Evolutionary conservation across 1,140 invertebrate genomes (phyloP).

Genomic region (Drosophila willistoni): DNA sequence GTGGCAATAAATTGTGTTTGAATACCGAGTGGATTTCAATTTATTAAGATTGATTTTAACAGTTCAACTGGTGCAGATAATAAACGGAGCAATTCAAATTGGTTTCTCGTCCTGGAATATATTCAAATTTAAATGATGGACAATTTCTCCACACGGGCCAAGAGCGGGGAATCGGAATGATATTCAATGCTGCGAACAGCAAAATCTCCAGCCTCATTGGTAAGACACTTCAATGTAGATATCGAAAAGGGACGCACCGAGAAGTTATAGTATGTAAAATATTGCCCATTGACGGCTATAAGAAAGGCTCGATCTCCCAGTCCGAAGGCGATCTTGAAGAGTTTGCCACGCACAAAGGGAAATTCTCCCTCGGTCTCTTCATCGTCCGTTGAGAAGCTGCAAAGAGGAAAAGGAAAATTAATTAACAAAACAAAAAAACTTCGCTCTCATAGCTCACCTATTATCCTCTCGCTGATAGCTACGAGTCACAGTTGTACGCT

Average conservation of each 20-base stretch:
- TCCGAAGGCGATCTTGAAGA: constrained; percentile 80
- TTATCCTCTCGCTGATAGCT: constrained; percentile 74
- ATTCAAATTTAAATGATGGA: constrained; percentile 62
- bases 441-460: constrained; percentile 37
- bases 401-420: neutral
- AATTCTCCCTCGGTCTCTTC: constrained; percentile 82
- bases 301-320: constrained; percentile 79
- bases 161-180: constrained; percentile 74
- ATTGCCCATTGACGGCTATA: constrained; percentile 80
- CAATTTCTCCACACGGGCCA: constrained; percentile 76
- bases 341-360: constrained; percentile 76
- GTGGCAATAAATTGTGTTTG: constrained; percentile 71
- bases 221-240: constrained; percentile 78
- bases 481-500: constrained; percentile 69
- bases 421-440: neutral
- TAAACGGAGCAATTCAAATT: constrained; percentile 9
- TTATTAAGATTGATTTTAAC: neutral
- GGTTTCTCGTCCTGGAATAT: neutral
- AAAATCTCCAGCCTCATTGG: constrained; percentile 75
- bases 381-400: constrained; percentile 68
- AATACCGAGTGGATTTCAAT: constrained; percentile 16
- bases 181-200: constrained; percentile 74
- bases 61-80: constrained; percentile 63
- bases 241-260: constrained; percentile 73
- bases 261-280: constrained; percentile 81